A percentile compares a stretch with the other conserved stretches of the same genome.
These are phyloP conservation scores for Fulica atra DNA, from an alignment of 2,113 vertebrate species.

Conservation along the genomic window DNA sequence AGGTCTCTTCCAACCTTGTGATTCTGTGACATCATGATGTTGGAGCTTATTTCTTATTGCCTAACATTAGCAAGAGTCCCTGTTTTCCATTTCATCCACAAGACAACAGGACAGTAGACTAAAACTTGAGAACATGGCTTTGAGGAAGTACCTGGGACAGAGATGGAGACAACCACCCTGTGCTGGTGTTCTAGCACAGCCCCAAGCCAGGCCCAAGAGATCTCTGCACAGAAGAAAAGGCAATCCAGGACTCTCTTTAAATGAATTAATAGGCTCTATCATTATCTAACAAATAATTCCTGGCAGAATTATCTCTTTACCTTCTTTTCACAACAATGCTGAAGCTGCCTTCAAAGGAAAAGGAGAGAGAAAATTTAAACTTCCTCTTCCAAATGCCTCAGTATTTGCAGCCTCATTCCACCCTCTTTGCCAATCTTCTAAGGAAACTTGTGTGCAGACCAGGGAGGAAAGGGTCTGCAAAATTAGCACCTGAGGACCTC, in stretches of 20 bases:
- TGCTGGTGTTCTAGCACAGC: background rate
- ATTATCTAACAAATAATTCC: background rate
- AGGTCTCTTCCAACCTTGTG: too few species aligned
- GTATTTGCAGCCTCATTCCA: background rate
- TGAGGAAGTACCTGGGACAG: background rate
- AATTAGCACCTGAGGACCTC: background rate
- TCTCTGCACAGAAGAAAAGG: background rate
- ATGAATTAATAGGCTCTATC: background rate
- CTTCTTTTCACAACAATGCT: background rate
- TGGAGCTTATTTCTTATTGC: background rate
- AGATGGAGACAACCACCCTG: background rate
- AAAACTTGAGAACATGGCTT: background rate
- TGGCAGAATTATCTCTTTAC: background rate
- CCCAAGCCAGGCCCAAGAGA: background rate
- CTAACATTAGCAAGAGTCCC: background rate
- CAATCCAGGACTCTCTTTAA: background rate
- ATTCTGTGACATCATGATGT: rapidly evolving
- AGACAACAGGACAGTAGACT: background rate
- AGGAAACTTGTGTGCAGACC: background rate
- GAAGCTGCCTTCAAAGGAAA: background rate
- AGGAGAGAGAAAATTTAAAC: background rate
- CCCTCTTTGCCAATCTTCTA: background rate
- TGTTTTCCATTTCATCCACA: background rate
- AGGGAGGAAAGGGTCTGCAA: background rate
- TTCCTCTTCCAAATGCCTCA: background rate